Base-by-base conservation (phyloP, 2,888 invertebrate species). In the Physocephala rufipes region DNA sequence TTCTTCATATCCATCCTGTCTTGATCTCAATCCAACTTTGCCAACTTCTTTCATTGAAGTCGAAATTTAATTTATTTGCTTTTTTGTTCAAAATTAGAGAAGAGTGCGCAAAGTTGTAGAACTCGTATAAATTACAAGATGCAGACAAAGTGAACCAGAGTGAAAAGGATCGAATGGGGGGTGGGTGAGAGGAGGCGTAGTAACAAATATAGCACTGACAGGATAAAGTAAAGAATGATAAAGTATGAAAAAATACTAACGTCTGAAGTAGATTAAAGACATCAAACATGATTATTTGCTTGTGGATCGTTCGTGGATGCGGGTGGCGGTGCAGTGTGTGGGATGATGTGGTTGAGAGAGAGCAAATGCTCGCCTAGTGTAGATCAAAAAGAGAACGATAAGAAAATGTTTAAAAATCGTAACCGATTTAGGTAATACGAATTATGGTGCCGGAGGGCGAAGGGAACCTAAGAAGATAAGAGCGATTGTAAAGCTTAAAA, bases 91-190 rank as follows among this genome's bases (percentile, higher is more conserved):
- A 68, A 68, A n/a, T n/a, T n/a, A n/a, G n/a, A 61, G 68, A 68
- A 47, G 61, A 68, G 61, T 68, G 68, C 19, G 49, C 30, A 49
- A 68, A 68, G 68, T 68, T 68, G 30, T 62, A 47, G 5, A 68
- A 68, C 62, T 68, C 68, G 49, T 49, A 68, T 68, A 68, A 68
- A 68, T 68, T 68, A 68, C 59, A 58, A 58, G 58, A 58, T 26
- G 15, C n/a, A 49, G 5, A 36, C 5, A 59, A 13, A 13, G 15
- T 5, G 30, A 59, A 3, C 2, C 5, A 28, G 43, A 62, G 47
- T 19, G 21, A 21, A 1, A 19, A 16, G 5, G 21, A 16, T 16
- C 13, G 26, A 62, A n/a, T n/a, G n/a, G n/a, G n/a, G n/a, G n/a
- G n/a, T n/a, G n/a, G n/a, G n/a, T n/a, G n/a, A n/a, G n/a, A n/a